Evolutionary conservation across 2,113 vertebrate species (phyloP), one percentile per base, ranked within the genome.

Genomic region (Dicerorhinus sumatrensis): DNA sequence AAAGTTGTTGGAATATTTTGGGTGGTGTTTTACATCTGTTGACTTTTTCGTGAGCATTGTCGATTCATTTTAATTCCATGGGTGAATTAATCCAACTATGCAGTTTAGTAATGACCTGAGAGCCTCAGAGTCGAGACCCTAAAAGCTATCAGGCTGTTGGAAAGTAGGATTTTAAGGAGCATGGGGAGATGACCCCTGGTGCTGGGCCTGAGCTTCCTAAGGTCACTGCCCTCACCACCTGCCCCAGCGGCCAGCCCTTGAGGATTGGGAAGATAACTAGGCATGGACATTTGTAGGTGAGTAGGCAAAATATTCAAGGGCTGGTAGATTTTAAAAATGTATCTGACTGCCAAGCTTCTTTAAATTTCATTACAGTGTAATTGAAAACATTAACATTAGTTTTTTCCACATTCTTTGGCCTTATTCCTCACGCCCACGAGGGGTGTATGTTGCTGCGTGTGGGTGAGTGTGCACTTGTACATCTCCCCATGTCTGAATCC

Each of bases 61-160:
- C 0, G 18, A 31, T 70, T 93, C 56, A 51, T 62, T 97, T 62
- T 85, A 89, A 72, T 90, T 94, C 94, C 39, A 29, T 80, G 29
- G 29, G 58, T 63, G 48, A 33, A 85, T 89, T 69, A 93, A 77
- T 72, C 96, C 73, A 89, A 6, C 60, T 81, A 1, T 84, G 48
- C n/a, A 56, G 13, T 33, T 91, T n/a, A 82, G 17, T 67, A 56
- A 81, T 54, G 62, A 79, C 42, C 23, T 3, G 12, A 65, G 79
- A 56, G 5, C 6, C 2, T 91, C 21, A 60, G 39, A 73, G 18
- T 83, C 65, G 86, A 89, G 75, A 92, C 36, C 36, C 79, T 46
- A 63, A 79, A 48, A 58, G 51, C 51, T 62, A 33, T 3, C 27
- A 81, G 72, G 16, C 51, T 29, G 14, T 80, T 75, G 63, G 36